Conservation (phyloP, 2,113 vertebrate genomes). For the Malurus alboscapulatus region DNA sequence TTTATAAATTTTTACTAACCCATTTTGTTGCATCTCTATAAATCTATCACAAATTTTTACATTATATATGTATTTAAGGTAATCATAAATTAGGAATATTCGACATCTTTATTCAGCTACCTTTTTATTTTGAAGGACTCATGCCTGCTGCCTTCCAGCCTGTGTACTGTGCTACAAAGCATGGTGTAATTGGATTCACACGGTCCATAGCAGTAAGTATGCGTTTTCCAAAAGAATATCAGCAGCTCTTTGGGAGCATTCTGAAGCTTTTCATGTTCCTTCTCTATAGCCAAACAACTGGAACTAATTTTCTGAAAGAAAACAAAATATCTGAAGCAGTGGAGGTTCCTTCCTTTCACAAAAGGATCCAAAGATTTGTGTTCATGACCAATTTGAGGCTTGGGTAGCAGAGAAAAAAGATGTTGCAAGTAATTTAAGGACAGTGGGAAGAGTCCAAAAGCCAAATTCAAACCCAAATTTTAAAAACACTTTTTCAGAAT, state of each 20-base stretch:
- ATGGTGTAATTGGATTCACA: constrained; percentile 93
- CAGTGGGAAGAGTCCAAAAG: not conserved
- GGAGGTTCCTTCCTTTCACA: not conserved
- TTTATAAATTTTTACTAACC: not conserved
- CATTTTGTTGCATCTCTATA: not conserved
- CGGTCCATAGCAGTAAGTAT: constrained; percentile 90
- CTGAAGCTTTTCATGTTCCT: not conserved
- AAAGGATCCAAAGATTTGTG: not conserved
- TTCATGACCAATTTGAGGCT: not conserved
- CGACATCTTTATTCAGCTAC: not conserved
- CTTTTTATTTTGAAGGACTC: constrained; percentile 81
- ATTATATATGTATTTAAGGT: not conserved
- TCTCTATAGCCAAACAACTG: not conserved
- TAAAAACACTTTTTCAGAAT: not conserved
- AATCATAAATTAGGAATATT: not conserved
- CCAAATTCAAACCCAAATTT: not conserved
- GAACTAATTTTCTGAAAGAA: not conserved
- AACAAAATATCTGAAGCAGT: not conserved
- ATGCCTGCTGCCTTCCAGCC: constrained; percentile 90
- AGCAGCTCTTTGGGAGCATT: not conserved
- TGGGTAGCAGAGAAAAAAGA: not conserved
- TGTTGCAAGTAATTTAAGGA: not conserved
- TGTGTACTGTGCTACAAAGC: constrained; percentile 95
- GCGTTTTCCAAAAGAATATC: not conserved
- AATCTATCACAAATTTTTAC: not conserved